Conservation (phyloP, 2,888 invertebrate species). For the Zaprionus obscuricornis region DNA sequence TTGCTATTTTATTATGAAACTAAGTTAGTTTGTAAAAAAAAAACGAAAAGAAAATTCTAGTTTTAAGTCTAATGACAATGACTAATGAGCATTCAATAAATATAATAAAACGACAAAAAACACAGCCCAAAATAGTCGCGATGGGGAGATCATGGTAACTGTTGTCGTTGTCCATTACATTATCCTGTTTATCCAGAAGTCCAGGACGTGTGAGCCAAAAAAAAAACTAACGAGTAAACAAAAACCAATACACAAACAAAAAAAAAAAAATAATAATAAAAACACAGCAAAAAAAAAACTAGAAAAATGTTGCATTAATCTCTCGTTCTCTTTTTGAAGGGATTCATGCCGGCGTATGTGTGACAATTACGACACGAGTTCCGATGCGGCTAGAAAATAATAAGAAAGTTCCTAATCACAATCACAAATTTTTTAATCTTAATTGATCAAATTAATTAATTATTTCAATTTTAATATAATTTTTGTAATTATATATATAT, state of each 20-base stretch:
- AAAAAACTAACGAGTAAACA: slow-evolving; percentile 21
- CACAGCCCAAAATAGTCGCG: slow-evolving; percentile 57
- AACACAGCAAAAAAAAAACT: slow-evolving; percentile 17
- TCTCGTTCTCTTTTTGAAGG: slow-evolving; percentile 80
- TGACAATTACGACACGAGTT: slow-evolving; percentile 70
- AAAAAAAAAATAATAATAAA: slow-evolving; percentile 57
- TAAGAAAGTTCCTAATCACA: slow-evolving; percentile 36
- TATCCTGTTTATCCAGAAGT: too few relatives aligned
- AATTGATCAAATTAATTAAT: slow-evolving; percentile 42
- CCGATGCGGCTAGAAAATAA: slow-evolving; percentile 60
- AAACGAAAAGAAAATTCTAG: slow-evolving; percentile 55
- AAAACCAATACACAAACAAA: too few relatives aligned
- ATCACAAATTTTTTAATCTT: slow-evolving; percentile 38
- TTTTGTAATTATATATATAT: slow-evolving; percentile 54
- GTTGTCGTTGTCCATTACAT: slow-evolving; percentile 36
- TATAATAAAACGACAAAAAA: too few relatives aligned
- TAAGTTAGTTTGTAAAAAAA: slow-evolving; percentile 61
- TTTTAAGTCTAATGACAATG: slow-evolving; percentile 65
- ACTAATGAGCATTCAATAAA: slow-evolving; percentile 55
- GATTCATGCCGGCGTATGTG: slow-evolving; percentile 75
- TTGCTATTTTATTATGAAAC: slow-evolving; percentile 32
- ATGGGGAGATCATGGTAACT: slow-evolving; percentile 49
- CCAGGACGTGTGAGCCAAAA: slow-evolving; percentile 30
- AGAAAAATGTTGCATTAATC: slow-evolving; percentile 54
- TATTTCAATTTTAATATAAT: slow-evolving; percentile 36